Percentiles rank a stretch among this genome's conserved stretches.
phyloP scores from a whole-genome alignment of 2,797 vertebrate genomes.

The Cryptoprocta ferox region DNA sequence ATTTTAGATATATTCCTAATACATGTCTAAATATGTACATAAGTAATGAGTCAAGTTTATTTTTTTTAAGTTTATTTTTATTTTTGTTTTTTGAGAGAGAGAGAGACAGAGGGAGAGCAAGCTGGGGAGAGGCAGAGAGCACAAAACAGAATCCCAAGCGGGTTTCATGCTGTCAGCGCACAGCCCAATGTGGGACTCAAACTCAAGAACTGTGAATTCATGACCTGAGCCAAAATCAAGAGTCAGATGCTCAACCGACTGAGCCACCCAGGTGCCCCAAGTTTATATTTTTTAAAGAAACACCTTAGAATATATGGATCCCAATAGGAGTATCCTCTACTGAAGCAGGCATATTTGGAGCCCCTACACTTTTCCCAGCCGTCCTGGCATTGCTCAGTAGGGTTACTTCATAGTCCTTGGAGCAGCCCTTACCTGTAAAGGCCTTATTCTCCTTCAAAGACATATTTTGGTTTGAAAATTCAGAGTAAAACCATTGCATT shows the following conservation, averaged over 20 bases:
- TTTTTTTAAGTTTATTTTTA: too few relatives aligned
- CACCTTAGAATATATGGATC: not conserved
- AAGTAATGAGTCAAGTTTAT: not conserved
- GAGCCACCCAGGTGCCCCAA: too few relatives aligned
- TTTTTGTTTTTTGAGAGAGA: too few relatives aligned
- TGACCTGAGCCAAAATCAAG: too few relatives aligned
- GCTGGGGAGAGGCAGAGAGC: too few relatives aligned
- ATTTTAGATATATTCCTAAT: not conserved
- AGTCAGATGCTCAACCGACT: too few relatives aligned
- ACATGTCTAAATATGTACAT: not conserved
- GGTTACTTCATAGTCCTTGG: not conserved
- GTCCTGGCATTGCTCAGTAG: not conserved
- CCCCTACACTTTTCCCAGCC: not conserved
- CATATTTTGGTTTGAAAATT: conserved; percentile 38
- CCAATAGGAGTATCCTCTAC: not conserved
- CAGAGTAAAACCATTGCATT: not conserved
- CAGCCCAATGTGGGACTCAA: too few relatives aligned
- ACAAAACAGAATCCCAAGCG: too few relatives aligned
- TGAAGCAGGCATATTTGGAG: too few relatives aligned
- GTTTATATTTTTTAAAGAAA: conserved; percentile 15
- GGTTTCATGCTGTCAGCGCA: too few relatives aligned
- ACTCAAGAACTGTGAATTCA: too few relatives aligned
- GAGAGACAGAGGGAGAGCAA: too few relatives aligned
- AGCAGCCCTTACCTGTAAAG: not conserved
- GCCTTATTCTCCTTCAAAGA: not conserved